Evolutionary conservation across 1,140 invertebrate species (phyloP).

Genomic region (Stenopsyche tienmushanensis): DNA sequence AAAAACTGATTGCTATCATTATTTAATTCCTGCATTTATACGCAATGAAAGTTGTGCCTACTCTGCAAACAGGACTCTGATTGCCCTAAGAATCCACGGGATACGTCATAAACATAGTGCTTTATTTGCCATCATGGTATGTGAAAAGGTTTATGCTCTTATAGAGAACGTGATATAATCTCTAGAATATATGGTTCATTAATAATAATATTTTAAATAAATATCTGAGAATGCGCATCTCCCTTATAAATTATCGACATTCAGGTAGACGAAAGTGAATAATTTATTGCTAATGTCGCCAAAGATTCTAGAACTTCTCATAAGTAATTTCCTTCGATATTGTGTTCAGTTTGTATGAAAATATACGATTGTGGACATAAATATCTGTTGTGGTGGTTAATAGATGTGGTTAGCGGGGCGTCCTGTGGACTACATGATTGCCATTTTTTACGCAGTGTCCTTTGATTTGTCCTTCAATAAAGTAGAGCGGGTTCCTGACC

Average conservation of each 20-base stretch:
- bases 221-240: conserved; percentile 26
- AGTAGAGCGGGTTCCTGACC: conserved; percentile 4
- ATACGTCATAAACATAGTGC: conserved; percentile 30
- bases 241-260: conserved; percentile 19
- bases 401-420: not conserved
- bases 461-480: not conserved
- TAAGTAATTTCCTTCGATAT: too few relatives aligned
- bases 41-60: conserved; percentile 20
- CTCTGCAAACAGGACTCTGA: conserved; percentile 22
- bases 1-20: too few relatives aligned
- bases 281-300: conserved; percentile 29
- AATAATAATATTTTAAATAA: conserved; percentile 34
- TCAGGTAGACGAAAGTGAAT: conserved; percentile 23
- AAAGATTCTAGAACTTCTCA: too few relatives aligned
- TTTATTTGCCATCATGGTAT: conserved; percentile 27
- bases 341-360: too few relatives aligned
- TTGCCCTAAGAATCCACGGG: conserved; percentile 19
- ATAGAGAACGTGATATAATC: conserved; percentile 25
- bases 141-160: conserved; percentile 24
- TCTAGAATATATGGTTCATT: conserved; percentile 35
- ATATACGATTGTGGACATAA: too few relatives aligned
- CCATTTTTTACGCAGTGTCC: not conserved
- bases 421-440: not conserved
- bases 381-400: too few relatives aligned
- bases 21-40: too few relatives aligned